Evolutionary conservation across 2,888 invertebrate species (phyloP).

Genomic region (Pristionchus arcanus): DNA sequence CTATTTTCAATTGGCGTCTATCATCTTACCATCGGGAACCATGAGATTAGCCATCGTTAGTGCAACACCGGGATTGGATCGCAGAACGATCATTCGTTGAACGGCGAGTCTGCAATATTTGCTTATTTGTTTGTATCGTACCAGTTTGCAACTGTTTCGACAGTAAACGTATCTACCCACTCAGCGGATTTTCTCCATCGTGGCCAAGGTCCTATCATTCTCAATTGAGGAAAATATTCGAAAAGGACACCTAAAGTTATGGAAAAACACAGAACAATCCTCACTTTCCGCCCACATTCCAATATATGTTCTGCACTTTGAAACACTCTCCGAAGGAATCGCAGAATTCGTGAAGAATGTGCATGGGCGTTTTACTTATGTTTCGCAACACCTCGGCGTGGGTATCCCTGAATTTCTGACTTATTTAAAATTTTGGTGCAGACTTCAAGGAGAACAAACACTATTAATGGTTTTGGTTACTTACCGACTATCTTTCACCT

Average conservation of each 20-base stretch:
- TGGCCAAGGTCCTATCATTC: too few species aligned
- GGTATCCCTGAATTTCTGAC: not conserved
- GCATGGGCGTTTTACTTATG: not conserved
- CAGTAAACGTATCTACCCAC: too few species aligned
- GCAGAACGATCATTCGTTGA: slow-evolving; percentile 12
- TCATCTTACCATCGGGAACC: not conserved
- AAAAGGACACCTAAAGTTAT: too few species aligned
- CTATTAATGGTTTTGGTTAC: too few species aligned
- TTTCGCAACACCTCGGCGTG: not conserved
- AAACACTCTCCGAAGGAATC: slow-evolving; percentile 48
- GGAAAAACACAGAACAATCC: not conserved
- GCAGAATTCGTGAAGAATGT: slow-evolving; percentile 37
- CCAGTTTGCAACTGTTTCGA: too few species aligned
- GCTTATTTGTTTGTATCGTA: too few species aligned
- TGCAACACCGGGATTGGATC: not conserved
- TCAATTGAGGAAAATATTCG: too few species aligned
- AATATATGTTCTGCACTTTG: slow-evolving; percentile 27
- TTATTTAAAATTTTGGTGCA: too few species aligned
- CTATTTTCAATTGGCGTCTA: too few species aligned
- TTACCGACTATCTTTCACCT: too few species aligned
- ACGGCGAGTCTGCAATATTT: not conserved
- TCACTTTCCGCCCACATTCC: not conserved
- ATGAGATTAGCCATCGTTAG: not conserved
- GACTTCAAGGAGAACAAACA: too few species aligned
- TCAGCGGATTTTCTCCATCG: too few species aligned